A percentile compares a stretch with the other conserved stretches of the same genome.
These are phyloP conservation scores for Elegia similella DNA, from an alignment of 2,888 invertebrate species.

Conservation along the genomic window DNA sequence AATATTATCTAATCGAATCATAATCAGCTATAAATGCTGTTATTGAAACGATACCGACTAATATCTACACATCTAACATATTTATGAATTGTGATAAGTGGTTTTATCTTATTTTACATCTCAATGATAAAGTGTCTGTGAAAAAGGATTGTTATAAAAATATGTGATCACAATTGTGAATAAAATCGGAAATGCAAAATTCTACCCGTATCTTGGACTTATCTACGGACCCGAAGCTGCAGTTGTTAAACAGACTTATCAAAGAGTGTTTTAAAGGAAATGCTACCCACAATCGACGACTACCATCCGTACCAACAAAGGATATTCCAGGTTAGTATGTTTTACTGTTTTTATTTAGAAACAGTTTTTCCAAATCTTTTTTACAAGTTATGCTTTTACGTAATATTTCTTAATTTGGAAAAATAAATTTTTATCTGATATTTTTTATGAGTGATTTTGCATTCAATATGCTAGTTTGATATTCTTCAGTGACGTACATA, in stretches of 20 bases:
- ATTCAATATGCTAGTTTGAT: no score
- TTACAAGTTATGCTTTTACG: no score
- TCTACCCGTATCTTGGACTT: conserved; percentile 23
- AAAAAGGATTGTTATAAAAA: neutral
- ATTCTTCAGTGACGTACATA: no score
- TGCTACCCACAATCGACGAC: conserved; percentile 27
- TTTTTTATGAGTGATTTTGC: no score
- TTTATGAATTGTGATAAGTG: neutral
- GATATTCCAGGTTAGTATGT: neutral
- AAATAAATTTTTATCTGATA: no score
- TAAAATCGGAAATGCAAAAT: conserved; percentile 24
- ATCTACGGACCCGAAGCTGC: conserved; percentile 24
- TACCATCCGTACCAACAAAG: neutral
- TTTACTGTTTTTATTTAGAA: neutral
- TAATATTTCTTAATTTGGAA: no score
- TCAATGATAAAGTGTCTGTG: neutral
- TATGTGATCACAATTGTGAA: neutral
- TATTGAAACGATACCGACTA: neutral
- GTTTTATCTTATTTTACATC: conserved; percentile 2
- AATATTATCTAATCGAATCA: conserved; percentile 6
- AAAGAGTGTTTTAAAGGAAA: conserved; percentile 29
- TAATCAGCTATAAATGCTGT: neutral
- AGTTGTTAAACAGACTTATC: conserved; percentile 26
- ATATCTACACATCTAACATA: neutral
- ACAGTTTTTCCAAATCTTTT: neutral